phyloP scores from a whole-genome alignment of 2,888 invertebrate species.

The Syrphus vitripennis region DNA sequence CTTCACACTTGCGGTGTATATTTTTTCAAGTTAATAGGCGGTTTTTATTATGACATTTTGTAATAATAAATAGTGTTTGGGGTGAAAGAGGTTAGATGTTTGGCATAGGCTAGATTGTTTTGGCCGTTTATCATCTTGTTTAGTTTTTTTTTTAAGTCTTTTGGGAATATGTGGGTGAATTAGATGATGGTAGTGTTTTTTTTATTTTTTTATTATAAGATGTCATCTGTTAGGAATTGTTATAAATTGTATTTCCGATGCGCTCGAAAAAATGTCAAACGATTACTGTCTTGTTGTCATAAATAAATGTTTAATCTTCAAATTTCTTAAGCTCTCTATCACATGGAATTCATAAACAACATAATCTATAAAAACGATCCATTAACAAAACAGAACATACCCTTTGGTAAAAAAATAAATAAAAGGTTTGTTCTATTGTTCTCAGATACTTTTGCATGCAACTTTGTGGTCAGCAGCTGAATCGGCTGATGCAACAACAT shows the following conservation, averaged over 20 bases:
- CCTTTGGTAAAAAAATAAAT: no score
- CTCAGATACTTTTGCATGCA: no score
- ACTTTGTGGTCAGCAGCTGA: no score
- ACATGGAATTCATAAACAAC: no score
- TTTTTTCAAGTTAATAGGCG: conserved; percentile 25
- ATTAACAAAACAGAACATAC: no score
- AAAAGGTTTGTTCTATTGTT: no score
- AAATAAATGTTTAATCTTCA: neutral
- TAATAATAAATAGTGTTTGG: conserved; percentile 25
- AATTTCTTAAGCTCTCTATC: no score
- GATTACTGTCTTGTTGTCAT: neutral
- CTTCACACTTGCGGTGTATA: conserved; percentile 41
- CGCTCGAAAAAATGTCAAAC: neutral
- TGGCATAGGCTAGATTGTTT: neutral
- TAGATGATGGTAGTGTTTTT: neutral
- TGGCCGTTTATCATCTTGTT: conserved; percentile 7
- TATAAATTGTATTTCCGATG: neutral
- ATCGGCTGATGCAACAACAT: no score
- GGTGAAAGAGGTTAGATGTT: conserved; percentile 11
- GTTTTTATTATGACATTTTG: conserved; percentile 33
- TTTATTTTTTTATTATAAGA: neutral
- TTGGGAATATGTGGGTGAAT: neutral
- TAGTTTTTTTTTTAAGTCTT: neutral
- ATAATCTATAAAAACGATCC: no score
- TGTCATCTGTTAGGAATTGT: neutral